Conservation (phyloP, 2,888 invertebrate species). For the Ecliptopera silaceata region DNA sequence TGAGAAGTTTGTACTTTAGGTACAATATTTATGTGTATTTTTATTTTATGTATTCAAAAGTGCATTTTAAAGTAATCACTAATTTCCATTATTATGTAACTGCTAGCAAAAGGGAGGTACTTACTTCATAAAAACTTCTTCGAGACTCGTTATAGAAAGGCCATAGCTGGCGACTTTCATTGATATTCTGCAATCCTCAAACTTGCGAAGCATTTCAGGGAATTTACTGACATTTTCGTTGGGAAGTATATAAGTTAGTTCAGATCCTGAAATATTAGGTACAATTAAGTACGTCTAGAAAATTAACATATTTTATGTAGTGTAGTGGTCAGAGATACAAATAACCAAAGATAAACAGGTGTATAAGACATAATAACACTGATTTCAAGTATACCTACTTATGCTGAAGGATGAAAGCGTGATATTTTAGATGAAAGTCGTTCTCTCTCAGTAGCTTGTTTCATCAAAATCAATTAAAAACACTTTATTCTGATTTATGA, state of each 20-base stretch:
- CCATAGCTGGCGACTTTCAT: constrained; percentile 91
- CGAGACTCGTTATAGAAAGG: constrained; percentile 93
- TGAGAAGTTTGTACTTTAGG: too few relatives aligned
- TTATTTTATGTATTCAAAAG: neutral
- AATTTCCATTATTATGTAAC: neutral
- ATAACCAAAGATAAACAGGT: too few relatives aligned
- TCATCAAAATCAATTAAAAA: too few relatives aligned
- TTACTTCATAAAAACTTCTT: constrained; percentile 94
- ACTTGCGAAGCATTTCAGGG: constrained; percentile 86
- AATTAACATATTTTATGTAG: too few relatives aligned
- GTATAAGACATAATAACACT: too few relatives aligned
- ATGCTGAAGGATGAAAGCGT: too few relatives aligned
- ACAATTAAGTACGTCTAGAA: neutral
- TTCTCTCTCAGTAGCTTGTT: too few relatives aligned
- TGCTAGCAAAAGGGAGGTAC: constrained; percentile 30
- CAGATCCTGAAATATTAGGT: constrained; percentile 80
- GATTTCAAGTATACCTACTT: too few relatives aligned
- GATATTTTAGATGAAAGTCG: too few relatives aligned
- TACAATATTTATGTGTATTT: too few relatives aligned
- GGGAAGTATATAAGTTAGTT: constrained; percentile 88
- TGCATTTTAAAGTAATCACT: neutral
- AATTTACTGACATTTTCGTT: constrained; percentile 85
- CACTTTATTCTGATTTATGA: too few relatives aligned
- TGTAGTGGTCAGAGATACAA: too few relatives aligned
- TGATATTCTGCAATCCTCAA: constrained; percentile 83